Evolutionary conservation across 2,888 invertebrate species (phyloP).

Genomic region (Rhodophaea formosa): DNA sequence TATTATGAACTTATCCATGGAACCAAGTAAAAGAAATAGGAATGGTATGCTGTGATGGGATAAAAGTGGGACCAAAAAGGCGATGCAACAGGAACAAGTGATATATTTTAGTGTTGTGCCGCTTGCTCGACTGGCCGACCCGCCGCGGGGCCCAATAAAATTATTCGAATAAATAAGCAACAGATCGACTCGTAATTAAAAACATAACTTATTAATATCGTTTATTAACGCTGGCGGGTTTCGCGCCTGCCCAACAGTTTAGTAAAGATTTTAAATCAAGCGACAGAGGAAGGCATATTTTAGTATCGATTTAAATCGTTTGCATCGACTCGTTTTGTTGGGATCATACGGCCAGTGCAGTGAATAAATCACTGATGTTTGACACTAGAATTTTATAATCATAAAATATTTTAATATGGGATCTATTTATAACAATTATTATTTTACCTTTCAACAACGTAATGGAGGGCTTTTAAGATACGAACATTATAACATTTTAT

Average conservation of each 20-base stretch:
- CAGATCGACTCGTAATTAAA: slow-evolving; percentile 75
- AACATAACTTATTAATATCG: slow-evolving; percentile 79
- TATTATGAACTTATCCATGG: no score
- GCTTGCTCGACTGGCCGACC: slow-evolving; percentile 38
- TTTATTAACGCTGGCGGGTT: slow-evolving; percentile 75
- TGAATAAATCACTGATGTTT: slow-evolving; percentile 17
- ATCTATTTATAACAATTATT: no score
- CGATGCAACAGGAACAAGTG: no score
- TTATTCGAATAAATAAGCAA: slow-evolving; percentile 77
- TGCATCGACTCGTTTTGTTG: slow-evolving; percentile 1
- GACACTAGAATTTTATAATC: slow-evolving; percentile 10
- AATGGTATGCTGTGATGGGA: no score
- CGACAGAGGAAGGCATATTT: slow-evolving; percentile 33
- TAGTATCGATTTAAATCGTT: slow-evolving; percentile 26
- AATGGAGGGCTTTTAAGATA: no score
- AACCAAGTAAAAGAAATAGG: no score
- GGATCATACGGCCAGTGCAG: neutral
- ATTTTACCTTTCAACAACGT: no score
- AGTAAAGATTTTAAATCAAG: slow-evolving; percentile 28
- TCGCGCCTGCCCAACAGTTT: slow-evolving; percentile 55
- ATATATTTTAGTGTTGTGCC: slow-evolving; percentile 70
- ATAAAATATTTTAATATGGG: neutral
- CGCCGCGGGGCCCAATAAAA: slow-evolving; percentile 78
- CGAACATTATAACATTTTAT: no score
- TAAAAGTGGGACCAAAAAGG: no score